Evolutionary conservation across 2,113 vertebrate species (phyloP).

Genomic region (Protobothrops flavoviridis): DNA sequence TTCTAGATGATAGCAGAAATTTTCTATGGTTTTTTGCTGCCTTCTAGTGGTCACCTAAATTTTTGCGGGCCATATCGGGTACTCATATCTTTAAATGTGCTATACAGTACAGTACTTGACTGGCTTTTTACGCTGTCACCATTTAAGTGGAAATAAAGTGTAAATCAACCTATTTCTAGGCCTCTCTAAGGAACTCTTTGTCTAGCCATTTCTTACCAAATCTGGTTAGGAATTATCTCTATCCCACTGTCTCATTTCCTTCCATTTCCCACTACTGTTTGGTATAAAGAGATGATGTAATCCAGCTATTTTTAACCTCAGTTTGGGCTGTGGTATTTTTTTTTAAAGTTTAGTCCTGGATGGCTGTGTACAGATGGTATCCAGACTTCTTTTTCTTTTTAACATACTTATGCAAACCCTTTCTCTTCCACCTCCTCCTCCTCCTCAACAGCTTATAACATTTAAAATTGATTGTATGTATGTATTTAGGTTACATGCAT

Average conservation of each 20-base stretch:
- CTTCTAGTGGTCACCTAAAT: background rate
- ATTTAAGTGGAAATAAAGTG: conserved; percentile 2
- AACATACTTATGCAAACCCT: background rate
- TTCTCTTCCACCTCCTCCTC: background rate
- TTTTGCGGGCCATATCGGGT: background rate
- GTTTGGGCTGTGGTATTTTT: background rate
- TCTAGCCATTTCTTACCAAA: conserved; percentile 19
- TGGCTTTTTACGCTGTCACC: background rate
- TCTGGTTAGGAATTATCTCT: conserved; percentile 29
- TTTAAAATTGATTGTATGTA: background rate
- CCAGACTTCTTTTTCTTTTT: background rate
- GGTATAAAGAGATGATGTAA: conserved; percentile 12
- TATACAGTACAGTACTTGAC: too few species aligned
- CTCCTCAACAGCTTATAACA: background rate
- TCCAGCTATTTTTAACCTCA: conserved; percentile 19
- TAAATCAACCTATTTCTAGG: background rate
- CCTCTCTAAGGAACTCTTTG: background rate
- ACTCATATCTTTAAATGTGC: background rate
- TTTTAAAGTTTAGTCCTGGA: background rate
- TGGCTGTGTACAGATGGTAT: background rate
- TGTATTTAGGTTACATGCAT: background rate
- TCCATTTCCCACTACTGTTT: background rate
- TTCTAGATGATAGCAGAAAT: background rate
- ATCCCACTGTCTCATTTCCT: conserved; percentile 21
- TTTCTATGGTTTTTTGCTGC: background rate